These are phyloP conservation scores for Monopis laevigella DNA, from an alignment of 2,888 invertebrate genomes.

Conservation along the genomic window DNA sequence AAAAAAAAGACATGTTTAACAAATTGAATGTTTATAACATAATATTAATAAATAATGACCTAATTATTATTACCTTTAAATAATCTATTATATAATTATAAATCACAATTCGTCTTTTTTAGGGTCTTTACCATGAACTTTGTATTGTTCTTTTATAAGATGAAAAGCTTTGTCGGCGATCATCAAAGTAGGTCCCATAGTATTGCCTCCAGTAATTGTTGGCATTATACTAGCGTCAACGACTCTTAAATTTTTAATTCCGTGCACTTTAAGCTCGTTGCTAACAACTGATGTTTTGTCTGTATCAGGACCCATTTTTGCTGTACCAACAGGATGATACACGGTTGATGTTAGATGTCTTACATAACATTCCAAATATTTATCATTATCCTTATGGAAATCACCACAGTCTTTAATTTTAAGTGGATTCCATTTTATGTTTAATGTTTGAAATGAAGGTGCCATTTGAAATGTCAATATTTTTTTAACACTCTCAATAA, in stretches of 20 bases:
- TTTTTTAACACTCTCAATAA: conserved; percentile 45
- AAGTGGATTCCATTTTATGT: conserved; percentile 33
- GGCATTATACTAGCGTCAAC: conserved; percentile 65
- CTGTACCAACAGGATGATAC: conserved; percentile 76
- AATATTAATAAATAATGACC: no score
- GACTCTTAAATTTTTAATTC: conserved; percentile 58
- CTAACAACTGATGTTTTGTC: conserved; percentile 61
- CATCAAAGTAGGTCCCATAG: conserved; percentile 62
- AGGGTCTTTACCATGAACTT: no score
- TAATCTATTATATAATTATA: no score
- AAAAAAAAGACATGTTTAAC: no score
- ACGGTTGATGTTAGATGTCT: conserved; percentile 59
- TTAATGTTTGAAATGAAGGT: conserved; percentile 34
- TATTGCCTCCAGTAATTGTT: conserved; percentile 61
- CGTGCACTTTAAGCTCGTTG: conserved; percentile 54
- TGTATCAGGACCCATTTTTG: conserved; percentile 69
- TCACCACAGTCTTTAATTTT: conserved; percentile 36
- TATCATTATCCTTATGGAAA: conserved; percentile 32
- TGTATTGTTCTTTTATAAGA: conserved; percentile 38
- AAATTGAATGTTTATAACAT: no score
- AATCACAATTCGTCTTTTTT: no score
- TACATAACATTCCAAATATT: conserved; percentile 68
- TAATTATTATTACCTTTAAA: no score
- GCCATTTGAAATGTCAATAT: conserved; percentile 42
- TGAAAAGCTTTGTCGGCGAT: conserved; percentile 58